These are phyloP conservation scores for Colistium nudipinnis DNA, from an alignment of 2,113 vertebrate species.

Conservation along the genomic window DNA sequence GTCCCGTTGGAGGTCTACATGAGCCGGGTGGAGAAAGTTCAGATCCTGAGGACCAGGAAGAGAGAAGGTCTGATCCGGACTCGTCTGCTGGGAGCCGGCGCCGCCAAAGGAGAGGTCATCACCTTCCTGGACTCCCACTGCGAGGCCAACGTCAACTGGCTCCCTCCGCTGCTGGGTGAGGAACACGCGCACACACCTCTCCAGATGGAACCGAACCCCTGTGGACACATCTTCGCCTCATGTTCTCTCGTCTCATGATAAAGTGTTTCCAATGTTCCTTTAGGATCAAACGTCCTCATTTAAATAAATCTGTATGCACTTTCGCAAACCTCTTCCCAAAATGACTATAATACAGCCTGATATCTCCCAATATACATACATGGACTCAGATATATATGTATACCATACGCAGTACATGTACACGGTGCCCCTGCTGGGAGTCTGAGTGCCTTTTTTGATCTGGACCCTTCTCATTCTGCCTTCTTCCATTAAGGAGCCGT, in stretches of 20 bases:
- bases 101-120: constrained; percentile 91
- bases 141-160: constrained; percentile 97
- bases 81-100: constrained; percentile 89
- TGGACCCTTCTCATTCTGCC: constrained; percentile 43
- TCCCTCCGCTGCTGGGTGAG: constrained; percentile 92
- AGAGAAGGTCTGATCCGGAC: constrained; percentile 95
- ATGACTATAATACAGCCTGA: too few relatives aligned
- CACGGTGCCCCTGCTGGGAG: constrained; percentile 72
- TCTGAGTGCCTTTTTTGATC: constrained; percentile 23
- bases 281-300: too few relatives aligned
- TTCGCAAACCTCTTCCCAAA: too few relatives aligned
- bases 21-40: constrained; percentile 88
- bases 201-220: too few relatives aligned
- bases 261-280: too few relatives aligned
- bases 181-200: background rate
- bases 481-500: constrained; percentile 31
- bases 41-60: constrained; percentile 92
- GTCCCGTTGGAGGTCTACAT: constrained; percentile 91
- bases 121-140: constrained; percentile 98
- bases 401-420: too few relatives aligned
- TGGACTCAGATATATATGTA: too few relatives aligned
- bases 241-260: too few relatives aligned
- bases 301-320: too few relatives aligned
- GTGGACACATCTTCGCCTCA: too few relatives aligned
- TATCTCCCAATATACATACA: too few relatives aligned